Base-by-base conservation (phyloP, 2,797 vertebrate species). In the Botia kubotai region DNA sequence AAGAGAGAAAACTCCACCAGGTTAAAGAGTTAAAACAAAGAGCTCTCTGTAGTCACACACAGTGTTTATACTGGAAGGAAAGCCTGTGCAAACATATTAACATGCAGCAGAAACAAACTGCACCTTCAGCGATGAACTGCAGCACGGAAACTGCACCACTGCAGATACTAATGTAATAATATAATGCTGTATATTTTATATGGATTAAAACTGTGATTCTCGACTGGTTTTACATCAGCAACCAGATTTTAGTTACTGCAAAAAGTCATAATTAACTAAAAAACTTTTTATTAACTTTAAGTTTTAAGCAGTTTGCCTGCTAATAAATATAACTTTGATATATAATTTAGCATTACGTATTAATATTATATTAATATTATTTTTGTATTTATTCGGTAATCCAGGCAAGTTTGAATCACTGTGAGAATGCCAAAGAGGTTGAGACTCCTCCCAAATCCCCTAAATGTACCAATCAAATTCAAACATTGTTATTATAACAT, bases 21-120 rank as follows among this genome's bases (percentile, higher is more conserved):
- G 76, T 78, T 78, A 62, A 71, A 70, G 39, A 50, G 17, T 33
- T 33, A 17, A 70, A 26, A 79, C 77, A 79, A 66, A 79, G 77
- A 79, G 77, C 19, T 39, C 68, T 72, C 29, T 79, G 77, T 72
- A 70, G 50, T 43, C 46, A 50, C 69, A 8, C 14, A 16, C 69
- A 26, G 58, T 72, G 69, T 79, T 26, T 53, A 26, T n/a, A 39
- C 63, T 66, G 63, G 63, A 19, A n/a, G 29, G 29, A 39, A 39
- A 66, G 63, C 11, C 68, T 52, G 13, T 23, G 26, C 57, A 63
- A 65, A 79, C 77, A 79, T 21, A 79, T 26, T 57, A 62, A 67
- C 66, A 60, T 26, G 65, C 75, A 57, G 23, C 65, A 19, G 36
- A 69, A 48, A 63, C 72, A 63, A 2, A 29, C 26, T 8, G 8